Percentiles rank a stretch among this genome's conserved stretches.
These are phyloP conservation scores for Ammodytes marinus DNA, from an alignment of 2,113 vertebrate genomes.

Conservation along the genomic window DNA sequence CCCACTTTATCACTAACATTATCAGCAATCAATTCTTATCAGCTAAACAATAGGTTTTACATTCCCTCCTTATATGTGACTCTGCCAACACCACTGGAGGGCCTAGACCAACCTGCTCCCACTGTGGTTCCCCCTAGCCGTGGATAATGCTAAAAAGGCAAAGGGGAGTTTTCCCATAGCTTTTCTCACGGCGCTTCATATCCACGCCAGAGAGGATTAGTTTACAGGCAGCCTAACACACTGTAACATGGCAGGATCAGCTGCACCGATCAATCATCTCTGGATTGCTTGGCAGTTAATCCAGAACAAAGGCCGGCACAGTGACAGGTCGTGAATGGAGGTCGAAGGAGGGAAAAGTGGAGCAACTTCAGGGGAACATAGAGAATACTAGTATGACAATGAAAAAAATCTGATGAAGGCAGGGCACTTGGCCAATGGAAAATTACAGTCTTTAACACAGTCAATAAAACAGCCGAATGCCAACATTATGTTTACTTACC, in stretches of 20 bases:
- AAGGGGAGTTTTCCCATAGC: slow-evolving; percentile 31
- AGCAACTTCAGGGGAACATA: slow-evolving; percentile 6
- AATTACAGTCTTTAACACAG: not conserved
- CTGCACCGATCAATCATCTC: slow-evolving; percentile 21
- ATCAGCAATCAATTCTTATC: slow-evolving; percentile 36
- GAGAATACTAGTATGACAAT: not conserved
- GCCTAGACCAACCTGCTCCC: slow-evolving; percentile 6
- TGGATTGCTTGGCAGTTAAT: slow-evolving; percentile 10
- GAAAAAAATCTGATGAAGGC: slow-evolving; percentile 4
- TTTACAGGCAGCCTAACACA: slow-evolving; percentile 34
- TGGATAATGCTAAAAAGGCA: slow-evolving; percentile 10
- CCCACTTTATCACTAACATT: not conserved
- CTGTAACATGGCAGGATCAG: slow-evolving; percentile 19
- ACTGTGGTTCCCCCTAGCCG: not conserved
- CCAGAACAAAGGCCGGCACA: not conserved
- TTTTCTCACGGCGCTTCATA: slow-evolving; percentile 53
- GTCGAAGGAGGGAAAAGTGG: not conserved
- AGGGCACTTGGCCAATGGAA: not conserved
- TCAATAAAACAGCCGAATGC: too few species aligned
- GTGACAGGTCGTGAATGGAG: not conserved
- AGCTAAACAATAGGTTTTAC: slow-evolving; percentile 30
- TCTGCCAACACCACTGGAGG: slow-evolving; percentile 24
- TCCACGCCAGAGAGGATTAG: slow-evolving; percentile 22
- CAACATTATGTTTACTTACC: too few species aligned
- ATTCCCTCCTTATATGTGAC: not conserved